Evolutionary conservation across 2,113 vertebrate species (phyloP), one percentile per base, ranked within the genome.

Genomic region (Piprites chloris): DNA sequence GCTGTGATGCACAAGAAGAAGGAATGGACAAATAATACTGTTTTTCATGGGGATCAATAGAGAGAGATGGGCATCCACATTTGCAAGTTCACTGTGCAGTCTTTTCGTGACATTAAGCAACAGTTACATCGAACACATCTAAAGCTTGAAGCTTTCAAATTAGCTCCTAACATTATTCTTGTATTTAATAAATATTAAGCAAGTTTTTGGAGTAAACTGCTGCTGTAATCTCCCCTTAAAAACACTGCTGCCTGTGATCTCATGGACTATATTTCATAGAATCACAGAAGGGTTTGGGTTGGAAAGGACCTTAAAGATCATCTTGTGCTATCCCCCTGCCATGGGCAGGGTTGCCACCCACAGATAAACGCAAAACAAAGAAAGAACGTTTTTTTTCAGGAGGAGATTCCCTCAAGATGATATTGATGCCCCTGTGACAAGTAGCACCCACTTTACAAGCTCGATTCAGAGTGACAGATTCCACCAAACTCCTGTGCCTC

Each of bases 1-100:
- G 63, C 55, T 84, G 73, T 50, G 37, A 69, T 13, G 47, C 68
- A 81, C 37, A 86, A 84, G 30, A 39, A 77, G n/a, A 74, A 95
- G 28, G 68, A 82, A 53, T 14, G 33, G 41, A 37, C 32, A 72
- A 90, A 17, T 73, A 11, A 11, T 6, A 7, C 1, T 27, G 23
- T 28, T 47, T 66, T 52, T 28, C 13, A 39, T 21, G 35, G 23
- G 12, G 17, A 37, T 66, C 37, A n/a, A 59, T 6, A 69, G 32
- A 59, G 49, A 75, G 80, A 62, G 32, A 61, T 26, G 32, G 42
- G 28, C 55, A 77, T 18, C 56, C 46, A 22, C 33, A 65, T 53
- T 35, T 52, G 16, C n/a, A 61, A 61, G 46, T 44, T 76, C 33
- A 68, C 32, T 32, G 13, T 22, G 19, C 16, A 46, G 28, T 28